Conservation (phyloP, 2,888 invertebrate genomes). For the Phengaris alcon region DNA sequence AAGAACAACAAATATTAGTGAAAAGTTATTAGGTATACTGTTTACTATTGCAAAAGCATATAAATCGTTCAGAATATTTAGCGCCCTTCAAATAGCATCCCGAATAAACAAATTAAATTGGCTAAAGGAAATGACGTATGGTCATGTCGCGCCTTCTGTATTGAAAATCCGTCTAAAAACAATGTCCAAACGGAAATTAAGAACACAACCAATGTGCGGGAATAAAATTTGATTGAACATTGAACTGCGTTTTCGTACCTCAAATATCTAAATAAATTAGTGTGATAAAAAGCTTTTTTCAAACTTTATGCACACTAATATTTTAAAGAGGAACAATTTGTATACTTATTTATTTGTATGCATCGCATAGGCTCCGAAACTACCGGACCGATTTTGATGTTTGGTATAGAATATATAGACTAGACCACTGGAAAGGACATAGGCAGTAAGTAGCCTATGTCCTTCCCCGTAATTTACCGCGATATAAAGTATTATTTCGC, state of each 20-base stretch:
- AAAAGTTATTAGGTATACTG: no score
- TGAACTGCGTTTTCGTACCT: slow-evolving; percentile 31
- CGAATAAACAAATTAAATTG: slow-evolving; percentile 64
- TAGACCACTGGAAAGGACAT: no score
- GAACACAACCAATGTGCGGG: slow-evolving; percentile 31
- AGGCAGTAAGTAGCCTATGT: no score
- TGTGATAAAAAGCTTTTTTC: background rate
- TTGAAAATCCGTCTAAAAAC: slow-evolving; percentile 72
- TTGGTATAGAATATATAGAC: no score
- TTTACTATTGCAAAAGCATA: background rate
- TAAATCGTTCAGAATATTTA: slow-evolving; percentile 9
- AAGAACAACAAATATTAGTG: no score
- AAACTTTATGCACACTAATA: no score
- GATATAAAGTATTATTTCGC: no score
- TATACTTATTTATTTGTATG: no score
- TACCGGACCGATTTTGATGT: no score
- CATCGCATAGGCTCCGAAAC: no score
- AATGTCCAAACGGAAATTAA: slow-evolving; percentile 74
- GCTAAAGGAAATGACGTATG: slow-evolving; percentile 73
- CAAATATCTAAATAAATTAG: background rate
- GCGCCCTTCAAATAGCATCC: slow-evolving; percentile 43
- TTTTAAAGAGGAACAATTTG: no score
- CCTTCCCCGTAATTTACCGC: no score
- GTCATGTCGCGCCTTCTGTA: slow-evolving; percentile 64
- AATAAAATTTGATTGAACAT: slow-evolving; percentile 32